These are phyloP conservation scores for Naja naja DNA, from an alignment of 2,113 vertebrate genomes.

Conservation along the genomic window DNA sequence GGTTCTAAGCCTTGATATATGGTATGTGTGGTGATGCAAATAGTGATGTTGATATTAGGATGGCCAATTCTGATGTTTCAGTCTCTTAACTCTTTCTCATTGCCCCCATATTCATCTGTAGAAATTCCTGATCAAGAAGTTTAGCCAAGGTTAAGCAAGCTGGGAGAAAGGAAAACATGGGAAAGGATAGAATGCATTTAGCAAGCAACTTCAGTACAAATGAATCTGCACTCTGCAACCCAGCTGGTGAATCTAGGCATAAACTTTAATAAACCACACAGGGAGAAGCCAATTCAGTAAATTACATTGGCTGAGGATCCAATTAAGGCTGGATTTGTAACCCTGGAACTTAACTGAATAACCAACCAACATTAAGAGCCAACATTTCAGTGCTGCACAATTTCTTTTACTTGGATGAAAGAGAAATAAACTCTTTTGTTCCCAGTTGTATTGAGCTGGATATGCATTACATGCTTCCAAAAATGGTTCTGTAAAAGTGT, in stretches of 20 bases:
- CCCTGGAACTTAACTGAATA: not conserved
- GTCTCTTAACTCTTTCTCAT: not conserved
- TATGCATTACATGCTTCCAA: not conserved
- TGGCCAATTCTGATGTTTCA: not conserved
- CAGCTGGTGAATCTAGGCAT: slow-evolving; percentile 14
- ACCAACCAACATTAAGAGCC: not conserved
- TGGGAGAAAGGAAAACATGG: not conserved
- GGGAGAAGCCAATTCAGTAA: not conserved
- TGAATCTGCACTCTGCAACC: not conserved
- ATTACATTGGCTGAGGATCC: slow-evolving; percentile 30
- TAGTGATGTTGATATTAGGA: not conserved
- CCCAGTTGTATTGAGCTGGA: not conserved
- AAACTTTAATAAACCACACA: not conserved
- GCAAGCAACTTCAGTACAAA: slow-evolving; percentile 8
- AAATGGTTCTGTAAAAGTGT: not conserved
- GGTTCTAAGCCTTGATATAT: too few relatives aligned
- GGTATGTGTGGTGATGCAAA: not conserved
- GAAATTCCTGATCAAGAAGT: not conserved
- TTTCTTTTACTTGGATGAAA: not conserved
- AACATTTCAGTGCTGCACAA: not conserved
- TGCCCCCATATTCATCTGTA: not conserved
- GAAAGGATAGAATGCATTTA: not conserved
- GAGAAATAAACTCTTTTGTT: not conserved
- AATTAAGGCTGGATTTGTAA: slow-evolving; percentile 23
- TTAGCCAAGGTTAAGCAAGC: not conserved